phyloP scores from a whole-genome alignment of 2,888 invertebrate genomes.

The Tetanocera ferruginea region DNA sequence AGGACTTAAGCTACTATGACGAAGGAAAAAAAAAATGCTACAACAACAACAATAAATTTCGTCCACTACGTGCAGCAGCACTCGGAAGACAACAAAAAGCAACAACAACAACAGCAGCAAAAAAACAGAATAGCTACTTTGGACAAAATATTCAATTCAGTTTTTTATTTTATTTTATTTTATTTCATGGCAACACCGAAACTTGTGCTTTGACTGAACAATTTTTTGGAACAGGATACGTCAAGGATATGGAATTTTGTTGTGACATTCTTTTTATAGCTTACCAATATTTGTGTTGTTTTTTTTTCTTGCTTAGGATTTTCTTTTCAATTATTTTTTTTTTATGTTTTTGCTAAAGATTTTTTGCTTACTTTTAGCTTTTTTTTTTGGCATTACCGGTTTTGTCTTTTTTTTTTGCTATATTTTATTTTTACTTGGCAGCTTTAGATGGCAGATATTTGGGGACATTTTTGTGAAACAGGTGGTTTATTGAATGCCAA shows the following conservation, averaged over 20 bases:
- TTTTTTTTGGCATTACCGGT: neutral
- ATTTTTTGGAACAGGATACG: neutral
- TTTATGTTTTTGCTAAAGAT: neutral
- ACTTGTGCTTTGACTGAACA: neutral
- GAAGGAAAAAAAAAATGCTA: neutral
- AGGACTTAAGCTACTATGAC: constrained; percentile 13
- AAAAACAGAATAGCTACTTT: neutral
- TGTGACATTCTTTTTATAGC: constrained; percentile 5
- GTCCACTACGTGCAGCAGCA: too few relatives aligned
- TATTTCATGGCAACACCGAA: neutral
- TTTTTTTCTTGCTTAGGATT: neutral
- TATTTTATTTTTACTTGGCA: neutral
- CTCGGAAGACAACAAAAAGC: neutral
- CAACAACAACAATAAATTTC: neutral
- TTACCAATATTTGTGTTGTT: neutral
- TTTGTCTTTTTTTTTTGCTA: neutral
- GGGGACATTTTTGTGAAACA: constrained; percentile 30
- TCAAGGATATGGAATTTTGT: neutral
- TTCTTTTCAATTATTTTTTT: constrained; percentile 14
- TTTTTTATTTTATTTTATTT: constrained; percentile 3
- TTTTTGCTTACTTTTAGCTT: constrained; percentile 10
- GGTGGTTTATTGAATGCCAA: constrained; percentile 42
- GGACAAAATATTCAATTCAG: neutral
- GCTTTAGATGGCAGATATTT: neutral
- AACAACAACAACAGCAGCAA: neutral